Base-by-base conservation (phyloP, 2,113 vertebrate genomes). In the Shinisaurus crocodilurus region DNA sequence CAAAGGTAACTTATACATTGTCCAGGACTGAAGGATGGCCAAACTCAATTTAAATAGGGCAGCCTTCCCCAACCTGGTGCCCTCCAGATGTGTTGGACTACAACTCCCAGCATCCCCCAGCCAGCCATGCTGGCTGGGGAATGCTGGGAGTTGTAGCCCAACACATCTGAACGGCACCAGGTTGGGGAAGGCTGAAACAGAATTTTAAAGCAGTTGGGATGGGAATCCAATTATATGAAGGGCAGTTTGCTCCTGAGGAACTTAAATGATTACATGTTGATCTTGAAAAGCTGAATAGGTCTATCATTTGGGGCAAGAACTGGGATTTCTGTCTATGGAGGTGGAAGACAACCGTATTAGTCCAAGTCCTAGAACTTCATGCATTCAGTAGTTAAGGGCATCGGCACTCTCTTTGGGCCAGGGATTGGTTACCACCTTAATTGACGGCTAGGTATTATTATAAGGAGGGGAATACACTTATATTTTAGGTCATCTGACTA, bases 391-490 rank as follows among this genome's bases (percentile, higher is more conserved):
- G 40, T 48, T 65, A 37, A 84, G 70, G 32, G 34, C 6, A 45
- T 20, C 76, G 69, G 23, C 5, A 54, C 43, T 40, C 27, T 60
- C 45, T 50, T 67, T 84, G 9, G 60, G 20, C 74, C 40, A 65
- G 43, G 18, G 57, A 65, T 34, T 87, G 5, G 74, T 45, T 34
- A 45, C 43, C 5, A 83, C 72, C 88, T 91, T 91, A 76, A 92
- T 0, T 48, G 25, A 83, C 83, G 90, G 27, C 37, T 90, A 86
- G 54, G 89, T 89, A 72, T 63, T 83, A 60, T 63, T 75, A 82
- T 43, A 85, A 0, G 3, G 91, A 94, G 65, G 65, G 40, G 37
- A 83, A 9, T 0, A 0, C 54, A 40, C 69, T 32, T 90, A 87
- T 92, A 92, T 85, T 27, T 15, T 32, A 43, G 76, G n/a, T 84